Percentiles rank a stretch among this genome's conserved stretches.
These are phyloP conservation scores for Ailuropoda melanoleuca DNA, from an alignment of 2,113 vertebrate genomes.

Conservation along the genomic window DNA sequence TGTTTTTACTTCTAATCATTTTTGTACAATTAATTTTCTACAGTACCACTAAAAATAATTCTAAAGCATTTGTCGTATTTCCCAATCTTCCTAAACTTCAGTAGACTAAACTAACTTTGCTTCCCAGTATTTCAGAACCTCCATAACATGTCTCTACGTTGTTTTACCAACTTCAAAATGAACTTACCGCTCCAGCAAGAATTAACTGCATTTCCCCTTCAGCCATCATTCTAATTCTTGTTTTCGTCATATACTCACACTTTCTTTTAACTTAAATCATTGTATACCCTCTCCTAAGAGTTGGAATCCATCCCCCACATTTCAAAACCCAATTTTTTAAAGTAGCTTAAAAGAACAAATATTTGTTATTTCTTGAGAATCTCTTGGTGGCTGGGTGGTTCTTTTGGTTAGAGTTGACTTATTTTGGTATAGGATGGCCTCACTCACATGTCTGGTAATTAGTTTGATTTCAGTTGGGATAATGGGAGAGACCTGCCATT, in stretches of 20 bases:
- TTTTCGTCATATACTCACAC: not conserved
- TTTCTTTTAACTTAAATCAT: not conserved
- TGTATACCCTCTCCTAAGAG: not conserved
- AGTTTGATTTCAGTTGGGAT: not conserved
- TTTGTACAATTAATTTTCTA: not conserved
- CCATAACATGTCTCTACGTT: not conserved
- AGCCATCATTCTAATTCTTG: fast-evolving
- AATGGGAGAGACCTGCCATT: not conserved
- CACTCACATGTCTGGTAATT: not conserved
- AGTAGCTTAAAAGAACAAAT: not conserved
- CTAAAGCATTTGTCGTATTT: not conserved
- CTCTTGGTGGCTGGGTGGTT: not conserved
- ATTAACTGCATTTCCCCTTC: no score
- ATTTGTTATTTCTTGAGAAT: not conserved
- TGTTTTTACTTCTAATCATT: not conserved
- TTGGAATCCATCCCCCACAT: no score
- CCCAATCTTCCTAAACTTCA: not conserved
- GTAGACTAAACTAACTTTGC: not conserved
- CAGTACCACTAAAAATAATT: not conserved
- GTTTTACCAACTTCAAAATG: no score
- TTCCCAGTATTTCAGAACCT: not conserved
- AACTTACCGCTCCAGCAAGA: not conserved
- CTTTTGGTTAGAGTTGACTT: not conserved
- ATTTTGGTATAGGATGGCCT: not conserved
- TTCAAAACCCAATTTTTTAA: not conserved